Base-by-base conservation (phyloP, 1,140 invertebrate species). In the Drosophila seguyi region DNA sequence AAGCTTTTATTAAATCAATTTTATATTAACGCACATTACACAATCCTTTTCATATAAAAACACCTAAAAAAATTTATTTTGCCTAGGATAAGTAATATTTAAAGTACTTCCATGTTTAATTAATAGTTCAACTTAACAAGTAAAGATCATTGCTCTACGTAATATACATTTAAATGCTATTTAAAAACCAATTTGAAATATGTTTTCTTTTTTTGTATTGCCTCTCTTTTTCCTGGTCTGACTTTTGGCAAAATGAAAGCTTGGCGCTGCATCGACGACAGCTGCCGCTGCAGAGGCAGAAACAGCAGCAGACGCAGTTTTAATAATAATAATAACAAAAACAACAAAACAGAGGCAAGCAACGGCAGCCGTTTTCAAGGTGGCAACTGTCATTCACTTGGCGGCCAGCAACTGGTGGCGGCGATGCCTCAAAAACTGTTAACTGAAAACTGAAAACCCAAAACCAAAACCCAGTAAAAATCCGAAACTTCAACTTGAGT, bases 321-420 rank as follows among this genome's bases (percentile, higher is more conserved):
- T 36, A 20, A 39, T 47, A 41, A 47, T 52, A 73, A 38, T 13
- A 62, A 39, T 3, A 73, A 22, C 18, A 55, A 59, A 18, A 71
- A 38, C 34, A 47, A 42, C 18, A 63, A 20, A 2, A 8, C 41
- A 44, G 18, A 34, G 38, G 50, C 50, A 14, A 27, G 20, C 29
- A 48, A 52, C 67, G 47, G 75, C 75, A 79, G 67, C 59, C 65
- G 80, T 61, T 65, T 78, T 87, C 84, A 87, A 87, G 84, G 84
- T 87, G 84, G 84, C 84, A 87, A 87, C 85, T 87, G 84, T 88
- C 84, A 90, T 86, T 87, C 83, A 86, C 57, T 81, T 85, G 81
- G 74, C 59, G 65, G 75, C 79, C 79, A 82, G 74, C 52, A 57
- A 57, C 47, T 65, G 65, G 34, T 72, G 72, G 34, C 22, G 20